A percentile compares a stretch with the other conserved stretches of the same genome.
These are phyloP conservation scores for Limnephilus marmoratus DNA, from an alignment of 2,888 invertebrate genomes.

Conservation along the genomic window DNA sequence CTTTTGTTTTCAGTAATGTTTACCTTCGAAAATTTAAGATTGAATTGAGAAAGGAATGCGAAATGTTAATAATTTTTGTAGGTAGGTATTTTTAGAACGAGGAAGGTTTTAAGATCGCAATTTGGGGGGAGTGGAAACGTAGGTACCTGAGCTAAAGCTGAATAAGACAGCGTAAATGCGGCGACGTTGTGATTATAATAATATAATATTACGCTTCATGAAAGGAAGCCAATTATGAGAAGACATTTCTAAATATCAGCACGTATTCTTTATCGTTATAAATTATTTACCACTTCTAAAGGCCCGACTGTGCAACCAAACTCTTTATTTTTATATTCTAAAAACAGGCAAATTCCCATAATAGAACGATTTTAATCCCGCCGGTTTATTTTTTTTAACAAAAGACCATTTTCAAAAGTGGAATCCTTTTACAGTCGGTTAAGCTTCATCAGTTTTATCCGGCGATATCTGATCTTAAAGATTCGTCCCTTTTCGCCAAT, in stretches of 20 bases:
- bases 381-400: background rate
- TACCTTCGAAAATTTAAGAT: background rate
- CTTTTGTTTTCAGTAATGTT: too few relatives aligned
- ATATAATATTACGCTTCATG: background rate
- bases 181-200: background rate
- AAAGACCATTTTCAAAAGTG: background rate
- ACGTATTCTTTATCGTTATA: background rate
- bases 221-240: background rate
- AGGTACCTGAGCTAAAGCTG: background rate
- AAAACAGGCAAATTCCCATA: background rate
- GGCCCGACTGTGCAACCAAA: background rate
- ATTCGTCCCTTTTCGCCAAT: slow-evolving; percentile 42
- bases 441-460: slow-evolving; percentile 39
- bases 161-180: background rate
- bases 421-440: slow-evolving; percentile 30
- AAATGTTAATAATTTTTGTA: background rate
- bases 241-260: background rate
- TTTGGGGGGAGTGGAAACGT: background rate
- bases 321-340: background rate
- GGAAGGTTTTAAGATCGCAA: background rate
- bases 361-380: background rate
- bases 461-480: slow-evolving; percentile 40
- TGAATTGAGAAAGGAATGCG: background rate
- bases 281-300: background rate
- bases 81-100: background rate